Percentiles rank a stretch among this genome's conserved stretches.
Evolutionary conservation across 2,888 invertebrate species (phyloP).

Genomic region (Thecocarcelia acutangulata): DNA sequence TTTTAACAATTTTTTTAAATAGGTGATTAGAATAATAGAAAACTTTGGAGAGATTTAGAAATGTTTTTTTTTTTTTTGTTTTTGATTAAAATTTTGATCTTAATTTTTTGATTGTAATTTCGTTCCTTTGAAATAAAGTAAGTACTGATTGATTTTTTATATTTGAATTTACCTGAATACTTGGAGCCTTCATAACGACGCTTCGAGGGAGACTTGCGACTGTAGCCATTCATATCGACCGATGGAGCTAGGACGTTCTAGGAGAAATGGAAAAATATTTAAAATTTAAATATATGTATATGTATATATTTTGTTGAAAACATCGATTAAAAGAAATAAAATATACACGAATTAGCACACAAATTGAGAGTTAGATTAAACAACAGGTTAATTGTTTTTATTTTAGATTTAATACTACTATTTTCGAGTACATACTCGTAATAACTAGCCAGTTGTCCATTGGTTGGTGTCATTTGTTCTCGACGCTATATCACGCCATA

Average conservation of each 20-base stretch:
- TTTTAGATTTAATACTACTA: not conserved
- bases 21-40: not conserved
- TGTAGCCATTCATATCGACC: conserved; percentile 79
- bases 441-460: no score
- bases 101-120: not conserved
- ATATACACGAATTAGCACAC: conserved; percentile 1
- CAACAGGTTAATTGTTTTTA: not conserved
- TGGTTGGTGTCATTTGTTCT: no score
- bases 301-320: not conserved
- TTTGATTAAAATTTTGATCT: not conserved
- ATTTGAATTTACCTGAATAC: conserved; percentile 75
- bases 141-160: not conserved
- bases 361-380: not conserved
- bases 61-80: no score
- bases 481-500: no score
- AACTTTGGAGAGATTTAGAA: not conserved
- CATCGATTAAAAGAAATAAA: conserved; percentile 12
- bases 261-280: conserved; percentile 33
- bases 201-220: conserved; percentile 79
- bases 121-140: not conserved
- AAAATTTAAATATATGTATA: conserved; percentile 25
- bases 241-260: conserved; percentile 73
- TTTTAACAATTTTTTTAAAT: not conserved
- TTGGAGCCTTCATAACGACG: conserved; percentile 81
- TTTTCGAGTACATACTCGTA: no score